Conservation (phyloP, 2,797 vertebrate species). For the Oryzias dopingdopingensis region DNA sequence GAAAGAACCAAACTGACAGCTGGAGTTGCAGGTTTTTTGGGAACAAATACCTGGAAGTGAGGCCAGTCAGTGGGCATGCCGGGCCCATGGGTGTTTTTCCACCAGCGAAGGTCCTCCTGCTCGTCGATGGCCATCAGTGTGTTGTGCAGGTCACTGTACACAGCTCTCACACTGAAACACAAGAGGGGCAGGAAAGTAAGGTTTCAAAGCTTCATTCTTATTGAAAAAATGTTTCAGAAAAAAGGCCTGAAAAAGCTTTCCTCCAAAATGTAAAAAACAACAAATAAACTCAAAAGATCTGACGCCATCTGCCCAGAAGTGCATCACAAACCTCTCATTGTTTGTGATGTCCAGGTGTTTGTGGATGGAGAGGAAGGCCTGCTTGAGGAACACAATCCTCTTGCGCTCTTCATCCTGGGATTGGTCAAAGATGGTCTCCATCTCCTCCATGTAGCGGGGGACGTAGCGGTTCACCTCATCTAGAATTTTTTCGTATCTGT, state of each 20-base stretch:
- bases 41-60: constrained; percentile 76
- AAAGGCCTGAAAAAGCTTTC: neutral
- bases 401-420: constrained; percentile 84
- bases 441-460: constrained; percentile 88
- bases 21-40: neutral
- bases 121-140: constrained; percentile 81
- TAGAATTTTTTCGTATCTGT: constrained; percentile 83
- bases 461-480: constrained; percentile 85
- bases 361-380: constrained; percentile 83
- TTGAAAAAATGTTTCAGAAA: no score
- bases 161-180: constrained; percentile 70
- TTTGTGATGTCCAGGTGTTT: constrained; percentile 83
- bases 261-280: neutral
- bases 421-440: constrained; percentile 87
- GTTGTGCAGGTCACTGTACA: constrained; percentile 82
- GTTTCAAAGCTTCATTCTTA: neutral
- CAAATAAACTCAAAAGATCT: neutral
- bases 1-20: neutral
- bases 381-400: constrained; percentile 84
- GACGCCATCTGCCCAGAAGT: neutral
- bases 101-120: constrained; percentile 85
- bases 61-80: constrained; percentile 89
- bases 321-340: constrained; percentile 71
- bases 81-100: constrained; percentile 83
- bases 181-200: neutral